Base-by-base conservation (phyloP, 2,797 vertebrate species). In the Eurystomus glaucurus region DNA sequence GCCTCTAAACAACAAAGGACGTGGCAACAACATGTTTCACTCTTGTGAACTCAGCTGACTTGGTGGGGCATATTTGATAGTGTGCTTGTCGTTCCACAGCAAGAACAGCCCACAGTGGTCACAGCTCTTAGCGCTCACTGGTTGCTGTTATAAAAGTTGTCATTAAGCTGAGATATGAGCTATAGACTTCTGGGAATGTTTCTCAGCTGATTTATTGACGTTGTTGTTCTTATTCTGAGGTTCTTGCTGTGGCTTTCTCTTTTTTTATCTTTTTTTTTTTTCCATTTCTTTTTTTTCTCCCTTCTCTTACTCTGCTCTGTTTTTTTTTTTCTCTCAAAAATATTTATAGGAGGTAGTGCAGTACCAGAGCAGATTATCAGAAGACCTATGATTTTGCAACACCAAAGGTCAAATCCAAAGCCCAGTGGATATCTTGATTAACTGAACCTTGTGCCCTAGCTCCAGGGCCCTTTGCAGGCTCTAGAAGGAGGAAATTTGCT, bases 101-200 rank as follows among this genome's bases (percentile, higher is more conserved):
- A 65, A 72, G 79, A 78, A 31, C 39, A 79, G 18, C 39, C 61
- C 14, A 3, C 35, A 70, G 31, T 45, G 61, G 46, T 26, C 72
- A 55, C 37, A 69, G 74, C 60, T 57, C 48, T 81, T 43, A 66
- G n/a, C 7, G 2, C 31, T 77, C 69, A 5, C 82, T 89, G 52
- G 83, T 78, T 79, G 28, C 66, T 89, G 48, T 78, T 85, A 57
- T 35, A 74, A 68, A 94, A 84, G 58, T 61, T 55, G 23, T 70
- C 64, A 79, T 94, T 95, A 82, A 71, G 26, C n/a, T 85, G 80
- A 80, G 71, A 64, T 61, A 33, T 50, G 37, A 97, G 72, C 72
- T 57, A 33, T 48, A 41, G 57, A 29, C 80, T 82, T 85, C 69
- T 86, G 87, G 75, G 45, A 83, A 74, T 76, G 52, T 54, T 92